These are phyloP conservation scores for Sminthurides aquaticus DNA, from an alignment of 2,888 invertebrate genomes.

Conservation along the genomic window DNA sequence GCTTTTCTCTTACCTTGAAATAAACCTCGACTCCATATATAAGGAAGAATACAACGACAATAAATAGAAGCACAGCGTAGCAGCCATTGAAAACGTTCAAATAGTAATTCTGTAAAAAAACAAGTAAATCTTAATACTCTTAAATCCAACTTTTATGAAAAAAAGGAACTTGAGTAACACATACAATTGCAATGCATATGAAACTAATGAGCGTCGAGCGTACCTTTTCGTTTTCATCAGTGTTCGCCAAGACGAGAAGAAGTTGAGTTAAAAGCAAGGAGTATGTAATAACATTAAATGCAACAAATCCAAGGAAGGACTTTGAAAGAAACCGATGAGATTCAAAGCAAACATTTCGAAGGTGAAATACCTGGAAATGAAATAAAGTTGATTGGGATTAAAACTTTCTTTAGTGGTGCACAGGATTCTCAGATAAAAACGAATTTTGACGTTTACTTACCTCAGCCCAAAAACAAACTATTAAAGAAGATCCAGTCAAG, in stretches of 20 bases:
- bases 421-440: too few species aligned
- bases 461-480: conserved; percentile 93
- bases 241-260: conserved; percentile 52
- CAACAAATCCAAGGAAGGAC: conserved; percentile 79
- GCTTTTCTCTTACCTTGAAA: conserved; percentile 81
- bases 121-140: not conserved
- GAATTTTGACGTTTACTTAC: too few species aligned
- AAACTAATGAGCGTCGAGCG: too few species aligned
- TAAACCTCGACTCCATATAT: conserved; percentile 91
- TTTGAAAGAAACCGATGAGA: conserved; percentile 83
- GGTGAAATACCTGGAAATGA: conserved; percentile 69
- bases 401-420: too few species aligned
- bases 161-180: too few species aligned
- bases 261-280: conserved; percentile 72
- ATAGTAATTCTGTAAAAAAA: conserved; percentile 56
- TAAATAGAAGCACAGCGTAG: conserved; percentile 81
- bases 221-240: conserved; percentile 54
- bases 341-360: conserved; percentile 78
- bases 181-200: too few species aligned
- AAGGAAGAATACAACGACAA: conserved; percentile 84
- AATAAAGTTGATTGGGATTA: too few species aligned
- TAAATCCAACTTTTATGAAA: not conserved
- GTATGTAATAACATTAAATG: conserved; percentile 81
- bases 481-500: conserved; percentile 78
- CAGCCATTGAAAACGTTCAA: conserved; percentile 84